phyloP scores from a whole-genome alignment of 2,113 vertebrate genomes.

The Platichthys flesus region DNA sequence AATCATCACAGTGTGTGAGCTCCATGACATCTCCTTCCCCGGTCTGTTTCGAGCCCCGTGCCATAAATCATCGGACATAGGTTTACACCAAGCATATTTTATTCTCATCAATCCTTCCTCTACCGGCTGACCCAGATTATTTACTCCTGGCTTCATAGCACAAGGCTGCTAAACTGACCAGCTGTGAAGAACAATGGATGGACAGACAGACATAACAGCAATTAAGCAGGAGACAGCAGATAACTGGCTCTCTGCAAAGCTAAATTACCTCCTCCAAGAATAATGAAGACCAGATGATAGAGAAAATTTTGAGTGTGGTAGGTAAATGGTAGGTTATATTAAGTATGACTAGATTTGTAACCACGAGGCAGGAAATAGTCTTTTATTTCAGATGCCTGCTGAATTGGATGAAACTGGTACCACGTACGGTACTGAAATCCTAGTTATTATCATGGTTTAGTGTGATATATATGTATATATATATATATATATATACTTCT shows the following conservation, averaged over 20 bases:
- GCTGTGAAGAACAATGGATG: conserved; percentile 18
- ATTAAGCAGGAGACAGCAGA: conserved; percentile 2
- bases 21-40: background rate
- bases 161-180: background rate
- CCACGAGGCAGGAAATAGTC: background rate
- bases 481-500: background rate
- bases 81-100: conserved; percentile 1
- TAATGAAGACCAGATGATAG: conserved; percentile 23
- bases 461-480: too few species aligned
- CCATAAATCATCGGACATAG: conserved; percentile 6
- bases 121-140: background rate
- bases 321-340: background rate
- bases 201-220: background rate
- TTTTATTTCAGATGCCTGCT: background rate
- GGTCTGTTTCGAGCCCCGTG: conserved; percentile 5
- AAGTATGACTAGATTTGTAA: too few species aligned
- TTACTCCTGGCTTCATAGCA: background rate
- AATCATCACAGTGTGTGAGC: conserved; percentile 39
- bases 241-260: conserved; percentile 7
- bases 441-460: background rate
- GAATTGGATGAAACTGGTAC: conserved; percentile 1
- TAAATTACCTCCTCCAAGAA: conserved; percentile 23
- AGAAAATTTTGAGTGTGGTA: background rate
- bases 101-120: background rate
- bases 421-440: background rate